Evolutionary conservation across 1,140 invertebrate species (phyloP), one percentile per base, ranked within the genome.

Genomic region (Ips nitidus): DNA sequence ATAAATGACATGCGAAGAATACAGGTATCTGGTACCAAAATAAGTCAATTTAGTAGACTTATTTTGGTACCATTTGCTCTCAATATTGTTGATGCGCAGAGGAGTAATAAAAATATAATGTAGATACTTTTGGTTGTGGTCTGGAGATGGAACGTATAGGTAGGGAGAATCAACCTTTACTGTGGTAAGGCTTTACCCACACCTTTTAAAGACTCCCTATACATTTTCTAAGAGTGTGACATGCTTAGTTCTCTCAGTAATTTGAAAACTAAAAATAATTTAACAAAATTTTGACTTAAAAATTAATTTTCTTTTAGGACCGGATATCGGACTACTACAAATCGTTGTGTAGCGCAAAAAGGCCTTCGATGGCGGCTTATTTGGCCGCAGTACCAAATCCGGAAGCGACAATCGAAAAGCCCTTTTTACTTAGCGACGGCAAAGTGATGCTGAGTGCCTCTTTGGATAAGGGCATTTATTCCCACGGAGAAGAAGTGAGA

Each of bases 391-490:
- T 78, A 8, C 76, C 76, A 4, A 69, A 74, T 41, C 76, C 76
- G 6, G 81, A 81, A 53, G 85, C 84, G 0, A 75, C 78, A 1
- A 80, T 86, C 8, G 86, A 88, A 67, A 88, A 88, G 71, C 85
- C 84, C 39, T 88, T 88, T 78, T 77, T 88, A 47, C 79, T 89
- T 40, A 87, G 84, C 73, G 86, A 88, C 53, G 89, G 94, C 37
- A 80, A 87, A 43, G 86, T 91, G 8, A 82, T 86, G 72, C 81
- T 99, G 52, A 93, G 97, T 78, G 96, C 94, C 1, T 91, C 90
- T 66, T 83, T 99, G 60, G 94, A 99, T 83, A 96, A 95, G 79
- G 92, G 95, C 67, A 91, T 93, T 75, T 98, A 98, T 81, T 86
- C 86, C 1, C 97, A 99, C 79, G 97, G 95, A 5, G 96, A 99